A percentile compares a stretch with the other conserved stretches of the same genome.
Conservation (phyloP, 2,888 invertebrate species). For the Meloe dianella region DNA sequence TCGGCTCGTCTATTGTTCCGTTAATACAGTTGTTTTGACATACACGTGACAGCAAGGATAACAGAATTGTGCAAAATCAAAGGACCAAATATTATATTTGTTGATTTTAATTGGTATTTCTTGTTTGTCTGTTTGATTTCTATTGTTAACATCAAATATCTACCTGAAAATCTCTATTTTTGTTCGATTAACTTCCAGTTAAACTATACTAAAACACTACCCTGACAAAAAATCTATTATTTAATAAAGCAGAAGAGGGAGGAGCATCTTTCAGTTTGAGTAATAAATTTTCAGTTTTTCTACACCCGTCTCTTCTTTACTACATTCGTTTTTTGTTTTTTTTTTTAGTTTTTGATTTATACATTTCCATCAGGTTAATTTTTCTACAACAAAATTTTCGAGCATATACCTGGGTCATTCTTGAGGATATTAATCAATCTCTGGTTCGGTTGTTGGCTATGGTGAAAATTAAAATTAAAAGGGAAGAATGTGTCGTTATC, state of each 20-base stretch:
- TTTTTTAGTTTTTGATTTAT: conserved; percentile 5
- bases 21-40: conserved; percentile 41
- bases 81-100: conserved; percentile 25
- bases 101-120: conserved; percentile 38
- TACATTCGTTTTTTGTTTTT: not conserved
- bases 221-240: not conserved
- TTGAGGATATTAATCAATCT: conserved; percentile 1
- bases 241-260: conserved; percentile 34
- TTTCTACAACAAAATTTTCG: not conserved
- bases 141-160: not conserved
- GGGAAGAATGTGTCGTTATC: not conserved
- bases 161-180: not conserved
- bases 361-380: not conserved
- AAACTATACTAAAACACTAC: not conserved
- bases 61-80: conserved; percentile 26
- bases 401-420: conserved; percentile 2
- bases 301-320: not conserved
- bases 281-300: conserved; percentile 50
- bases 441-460: not conserved
- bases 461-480: not conserved
- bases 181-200: not conserved
- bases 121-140: not conserved
- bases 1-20: conserved; percentile 44
- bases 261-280: conserved; percentile 48
- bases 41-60: conserved; percentile 37